Base-by-base conservation (phyloP, 1,140 invertebrate genomes). In the Zaprionus capensis region DNA sequence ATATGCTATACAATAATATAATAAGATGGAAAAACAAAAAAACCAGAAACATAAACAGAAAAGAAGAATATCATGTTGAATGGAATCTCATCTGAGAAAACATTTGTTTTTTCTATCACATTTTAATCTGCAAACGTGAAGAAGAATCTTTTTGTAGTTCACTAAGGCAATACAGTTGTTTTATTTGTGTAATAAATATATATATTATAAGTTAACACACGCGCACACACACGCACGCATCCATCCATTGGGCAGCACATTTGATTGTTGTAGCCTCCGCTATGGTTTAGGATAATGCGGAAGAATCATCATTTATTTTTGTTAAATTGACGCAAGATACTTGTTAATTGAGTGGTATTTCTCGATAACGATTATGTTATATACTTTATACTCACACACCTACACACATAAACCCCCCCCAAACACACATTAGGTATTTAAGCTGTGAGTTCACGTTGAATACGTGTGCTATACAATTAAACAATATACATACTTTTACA, bases 311-410 rank as follows among this genome's bases (percentile, higher is more conserved):
- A 65, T 58, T 36, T 38, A 55, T 53, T 74, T 78, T 88, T 88
- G 80, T 90, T 81, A 81, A 78, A 78, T 74, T 82, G 81, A 88
- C 85, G 82, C 78, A 80, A 73, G 17, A 90, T 70, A 77, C 58
- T 80, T 85, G 85, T 82, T 88, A 74, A 88, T 82, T 4, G 46
- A 51, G 65, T 85, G 84, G 75, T 81, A 87, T 87, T 88, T 84
- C n/a, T 46, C 66, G 80, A 85, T 90, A 77, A 73, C 76, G 46
- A 70, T 71, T 74, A 80, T 67, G 64, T 76, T 84, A 73, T 76
- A 80, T 65, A 64, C 61, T 55, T 44, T 66, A 46, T 80, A 64
- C 63, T 67, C 22, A 36, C 49, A 56, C 51, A 58, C 24, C 38
- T n/a, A 57, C 46, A 69, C 28, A 5, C 24, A 26, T 26, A 26